phyloP scores from a whole-genome alignment of 2,888 invertebrate genomes.

The Malthinus seriepunctatus region DNA sequence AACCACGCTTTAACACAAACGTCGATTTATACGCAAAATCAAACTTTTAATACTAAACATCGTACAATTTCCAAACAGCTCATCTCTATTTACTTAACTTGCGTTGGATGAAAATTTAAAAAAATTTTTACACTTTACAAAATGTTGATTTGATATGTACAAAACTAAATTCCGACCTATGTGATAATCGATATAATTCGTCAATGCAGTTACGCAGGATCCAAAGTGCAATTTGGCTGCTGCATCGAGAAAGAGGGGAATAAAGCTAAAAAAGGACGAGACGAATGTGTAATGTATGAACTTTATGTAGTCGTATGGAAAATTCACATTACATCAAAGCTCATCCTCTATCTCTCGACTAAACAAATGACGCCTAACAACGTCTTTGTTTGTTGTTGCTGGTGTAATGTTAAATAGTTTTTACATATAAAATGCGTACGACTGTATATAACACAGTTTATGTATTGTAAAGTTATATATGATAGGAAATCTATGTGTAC shows the following conservation, averaged over 20 bases:
- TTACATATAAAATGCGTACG: conserved; percentile 18
- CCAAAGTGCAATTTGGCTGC: conserved; percentile 35
- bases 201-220: conserved; percentile 41
- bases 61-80: no score
- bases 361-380: background rate
- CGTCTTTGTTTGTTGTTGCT: background rate
- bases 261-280: conserved; percentile 28
- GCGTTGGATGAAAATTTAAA: no score
- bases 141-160: conserved; percentile 6
- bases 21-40: no score
- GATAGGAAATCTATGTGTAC: conserved; percentile 8
- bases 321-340: background rate
- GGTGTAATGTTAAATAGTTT: background rate
- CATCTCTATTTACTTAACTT: no score
- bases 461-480: conserved; percentile 6
- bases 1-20: no score
- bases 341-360: conserved; percentile 1
- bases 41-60: no score
- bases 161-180: conserved; percentile 31
- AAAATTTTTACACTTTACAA: no score
- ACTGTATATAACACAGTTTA: conserved; percentile 11
- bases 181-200: conserved; percentile 35
- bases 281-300: conserved; percentile 19
- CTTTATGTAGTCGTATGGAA: conserved; percentile 2
- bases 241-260: conserved; percentile 28